Base-by-base conservation (phyloP, 1,140 invertebrate species). In the Drosophila tristis region DNA sequence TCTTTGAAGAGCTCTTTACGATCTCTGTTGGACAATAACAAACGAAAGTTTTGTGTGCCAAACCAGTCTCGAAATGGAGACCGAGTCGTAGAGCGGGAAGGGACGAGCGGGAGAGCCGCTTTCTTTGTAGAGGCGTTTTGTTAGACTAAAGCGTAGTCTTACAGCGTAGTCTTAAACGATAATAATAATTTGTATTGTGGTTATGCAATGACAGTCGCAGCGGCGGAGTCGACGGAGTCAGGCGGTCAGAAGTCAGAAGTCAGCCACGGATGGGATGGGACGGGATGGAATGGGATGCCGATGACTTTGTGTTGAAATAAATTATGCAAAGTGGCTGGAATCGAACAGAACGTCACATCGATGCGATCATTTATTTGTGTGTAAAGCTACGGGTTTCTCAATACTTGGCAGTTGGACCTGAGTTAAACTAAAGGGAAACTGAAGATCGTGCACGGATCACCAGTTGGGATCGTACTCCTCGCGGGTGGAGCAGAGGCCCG, bases 391-490 rank as follows among this genome's bases (percentile, higher is more conserved):
- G 44, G 16, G 45, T 77, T 51, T 47, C 35, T 58, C 43, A 82
- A 74, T 74, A 84, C 70, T 59, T 61, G 74, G 57, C 56, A 75
- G 61, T 82, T 75, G 31, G 49, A 70, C 82, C 78, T 81, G 70
- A 87, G 65, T 57, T 45, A 62, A 42, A 35, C 31, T 35, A 35
- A 11, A 43, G 60, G 62, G 53, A 26, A 3, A 42, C 44, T 45
- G 5, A 20, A 5, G 59, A 23, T 45, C 50, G 16, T 43, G 13
- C 20, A 2, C 1, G 20, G 55, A 43, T 87, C 55, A 84, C 73
- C 90, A 92, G 57, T 92, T 92, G 0, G 91, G 91, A 80, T 89
- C 59, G 44, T 87, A 81, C 31, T 73, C 59, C 53, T 92, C 91
- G 0, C 76, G 65, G 2, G 68, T 78, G 23, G 90, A 91, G 42